These are phyloP conservation scores for Orchesella flavescens DNA, from an alignment of 2,888 invertebrate genomes.

Conservation along the genomic window DNA sequence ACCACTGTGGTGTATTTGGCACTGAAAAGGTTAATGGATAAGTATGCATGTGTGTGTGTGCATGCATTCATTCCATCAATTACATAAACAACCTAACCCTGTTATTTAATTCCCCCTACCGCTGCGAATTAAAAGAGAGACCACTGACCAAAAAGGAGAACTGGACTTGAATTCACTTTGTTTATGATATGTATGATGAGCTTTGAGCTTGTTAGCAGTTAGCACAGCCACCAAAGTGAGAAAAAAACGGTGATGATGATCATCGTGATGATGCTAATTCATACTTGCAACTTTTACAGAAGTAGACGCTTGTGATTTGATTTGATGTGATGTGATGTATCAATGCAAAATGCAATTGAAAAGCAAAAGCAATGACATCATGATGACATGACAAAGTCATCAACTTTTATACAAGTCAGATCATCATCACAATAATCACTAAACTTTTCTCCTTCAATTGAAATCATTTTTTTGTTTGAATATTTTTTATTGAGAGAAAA, in stretches of 20 bases:
- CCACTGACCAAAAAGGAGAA: no score
- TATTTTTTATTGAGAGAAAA: not conserved
- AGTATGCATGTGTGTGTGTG: no score
- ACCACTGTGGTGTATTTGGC: no score
- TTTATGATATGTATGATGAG: not conserved
- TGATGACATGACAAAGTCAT: constrained; percentile 39
- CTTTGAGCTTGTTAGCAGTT: not conserved
- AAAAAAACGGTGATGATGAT: not conserved
- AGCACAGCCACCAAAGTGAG: not conserved
- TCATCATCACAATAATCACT: not conserved
- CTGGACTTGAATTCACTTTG: not conserved
- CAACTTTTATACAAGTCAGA: constrained; percentile 18
- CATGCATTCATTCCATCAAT: constrained; percentile 31
- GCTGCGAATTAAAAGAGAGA: constrained; percentile 17
- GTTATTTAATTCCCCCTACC: constrained; percentile 34
- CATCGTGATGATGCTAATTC: constrained; percentile 1
- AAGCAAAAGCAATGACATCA: constrained; percentile 50
- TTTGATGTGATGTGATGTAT: no score
- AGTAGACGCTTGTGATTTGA: constrained; percentile 17
- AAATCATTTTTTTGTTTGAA: not conserved
- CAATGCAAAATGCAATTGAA: not conserved
- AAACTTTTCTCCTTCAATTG: constrained; percentile 35
- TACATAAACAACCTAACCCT: constrained; percentile 45
- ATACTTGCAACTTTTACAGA: no score
- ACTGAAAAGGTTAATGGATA: constrained; percentile 32